Evolutionary conservation across 2,888 invertebrate genomes (phyloP).

Genomic region (Eristalinus sepulchralis): DNA sequence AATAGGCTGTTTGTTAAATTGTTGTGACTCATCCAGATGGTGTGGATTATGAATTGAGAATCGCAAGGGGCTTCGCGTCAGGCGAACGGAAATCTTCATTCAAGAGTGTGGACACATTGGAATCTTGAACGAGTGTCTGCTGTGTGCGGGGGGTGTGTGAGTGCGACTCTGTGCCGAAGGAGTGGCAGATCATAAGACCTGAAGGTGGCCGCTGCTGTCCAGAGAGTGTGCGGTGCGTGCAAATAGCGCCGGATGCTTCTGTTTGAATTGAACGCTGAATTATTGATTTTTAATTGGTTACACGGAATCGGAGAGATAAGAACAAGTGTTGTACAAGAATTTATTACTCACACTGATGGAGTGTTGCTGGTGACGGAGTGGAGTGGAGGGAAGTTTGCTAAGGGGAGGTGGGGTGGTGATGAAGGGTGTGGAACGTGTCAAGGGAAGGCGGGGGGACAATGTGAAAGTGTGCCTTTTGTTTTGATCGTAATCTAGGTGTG

Average conservation of each 20-base stretch:
- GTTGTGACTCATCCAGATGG: slow-evolving; percentile 72
- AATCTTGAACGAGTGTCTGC: slow-evolving; percentile 53
- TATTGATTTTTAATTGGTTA: slow-evolving; percentile 70
- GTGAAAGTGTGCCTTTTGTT: too few species aligned
- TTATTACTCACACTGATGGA: not conserved
- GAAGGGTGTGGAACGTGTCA: not conserved
- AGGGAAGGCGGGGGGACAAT: not conserved
- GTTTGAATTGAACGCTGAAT: slow-evolving; percentile 65
- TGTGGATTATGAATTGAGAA: slow-evolving; percentile 71
- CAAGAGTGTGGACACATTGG: slow-evolving; percentile 68
- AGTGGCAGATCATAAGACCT: slow-evolving; percentile 31
- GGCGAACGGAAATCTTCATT: slow-evolving; percentile 70
- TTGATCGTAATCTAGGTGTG: too few species aligned
- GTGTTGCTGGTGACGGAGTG: not conserved
- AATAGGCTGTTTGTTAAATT: slow-evolving; percentile 68
- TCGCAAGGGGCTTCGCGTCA: slow-evolving; percentile 57
- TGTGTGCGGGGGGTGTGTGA: not conserved
- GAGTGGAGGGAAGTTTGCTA: not conserved
- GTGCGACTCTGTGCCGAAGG: slow-evolving; percentile 30
- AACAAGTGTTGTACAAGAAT: slow-evolving; percentile 47
- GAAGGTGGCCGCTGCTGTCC: not conserved
- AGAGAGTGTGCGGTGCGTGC: slow-evolving; percentile 25
- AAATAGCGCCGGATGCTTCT: slow-evolving; percentile 71
- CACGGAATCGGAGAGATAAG: slow-evolving; percentile 47
- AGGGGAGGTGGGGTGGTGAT: not conserved